These are phyloP conservation scores for Drosophila fungiperda DNA, from an alignment of 2,888 invertebrate species.

Conservation along the genomic window DNA sequence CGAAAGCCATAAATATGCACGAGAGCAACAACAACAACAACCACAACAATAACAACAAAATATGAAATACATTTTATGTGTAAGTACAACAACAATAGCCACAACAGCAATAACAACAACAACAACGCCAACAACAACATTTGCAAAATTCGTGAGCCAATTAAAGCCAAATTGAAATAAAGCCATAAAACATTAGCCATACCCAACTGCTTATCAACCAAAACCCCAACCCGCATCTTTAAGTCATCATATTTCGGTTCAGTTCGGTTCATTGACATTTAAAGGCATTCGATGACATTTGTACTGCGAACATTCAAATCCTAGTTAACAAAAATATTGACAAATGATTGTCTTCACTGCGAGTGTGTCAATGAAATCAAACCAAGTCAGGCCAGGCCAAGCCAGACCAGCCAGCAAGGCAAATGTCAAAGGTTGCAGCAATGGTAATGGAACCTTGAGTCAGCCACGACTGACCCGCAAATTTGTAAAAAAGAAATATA, in stretches of 20 bases:
- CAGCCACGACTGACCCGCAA: slow-evolving; percentile 47
- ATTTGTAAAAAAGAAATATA: background rate
- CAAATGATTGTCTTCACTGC: slow-evolving; percentile 6
- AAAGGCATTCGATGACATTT: slow-evolving; percentile 52
- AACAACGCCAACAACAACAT: slow-evolving; percentile 11
- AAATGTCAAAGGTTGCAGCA: slow-evolving; percentile 63
- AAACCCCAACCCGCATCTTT: slow-evolving; percentile 25
- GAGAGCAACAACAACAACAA: slow-evolving; percentile 31
- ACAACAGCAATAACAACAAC: slow-evolving; percentile 44
- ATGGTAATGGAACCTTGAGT: slow-evolving; percentile 37
- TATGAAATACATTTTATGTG: slow-evolving; percentile 42
- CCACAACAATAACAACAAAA: slow-evolving; percentile 7
- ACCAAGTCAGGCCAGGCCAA: slow-evolving; percentile 17
- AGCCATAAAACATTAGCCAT: slow-evolving; percentile 53
- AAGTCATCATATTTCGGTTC: slow-evolving; percentile 7
- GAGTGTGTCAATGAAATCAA: slow-evolving; percentile 51
- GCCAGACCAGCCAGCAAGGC: background rate
- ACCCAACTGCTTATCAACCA: slow-evolving; percentile 14
- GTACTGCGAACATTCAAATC: slow-evolving; percentile 20
- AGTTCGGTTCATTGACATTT: slow-evolving; percentile 62
- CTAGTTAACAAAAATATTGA: slow-evolving; percentile 8
- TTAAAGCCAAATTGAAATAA: slow-evolving; percentile 76
- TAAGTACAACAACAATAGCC: slow-evolving; percentile 28
- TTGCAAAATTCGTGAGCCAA: slow-evolving; percentile 62
- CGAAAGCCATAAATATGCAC: slow-evolving; percentile 63